Conservation (phyloP, 2,888 invertebrate species). For the Sinodicranocentrus sp. region DNA sequence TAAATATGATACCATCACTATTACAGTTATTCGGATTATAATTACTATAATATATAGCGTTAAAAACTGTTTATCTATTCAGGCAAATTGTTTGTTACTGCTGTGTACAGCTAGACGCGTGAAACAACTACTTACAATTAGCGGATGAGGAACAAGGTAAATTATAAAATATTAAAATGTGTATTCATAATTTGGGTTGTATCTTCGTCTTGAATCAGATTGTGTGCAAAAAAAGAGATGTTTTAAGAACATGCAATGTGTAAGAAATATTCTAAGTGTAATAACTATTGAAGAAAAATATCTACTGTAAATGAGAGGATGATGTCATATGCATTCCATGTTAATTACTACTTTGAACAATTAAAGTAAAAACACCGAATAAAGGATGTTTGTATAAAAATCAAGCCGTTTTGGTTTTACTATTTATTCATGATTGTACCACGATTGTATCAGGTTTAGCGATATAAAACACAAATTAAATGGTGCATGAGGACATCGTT, state of each 20-base stretch:
- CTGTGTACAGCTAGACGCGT: not conserved
- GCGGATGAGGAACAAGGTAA: slow-evolving; percentile 52
- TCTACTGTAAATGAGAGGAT: slow-evolving; percentile 32
- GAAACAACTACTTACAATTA: not conserved
- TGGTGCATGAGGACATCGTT: too few relatives aligned
- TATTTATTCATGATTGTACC: too few relatives aligned
- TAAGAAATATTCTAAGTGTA: slow-evolving; percentile 27
- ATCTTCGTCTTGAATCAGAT: not conserved
- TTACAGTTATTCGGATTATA: not conserved
- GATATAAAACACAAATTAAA: too few relatives aligned
- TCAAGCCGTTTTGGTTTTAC: too few relatives aligned
- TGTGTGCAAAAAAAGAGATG: not conserved
- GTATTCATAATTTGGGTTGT: too few relatives aligned
- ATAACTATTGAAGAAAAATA: slow-evolving; percentile 33
- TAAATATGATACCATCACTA: not conserved
- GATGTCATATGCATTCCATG: slow-evolving; percentile 61
- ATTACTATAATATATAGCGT: not conserved
- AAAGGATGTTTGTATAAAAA: slow-evolving; percentile 65
- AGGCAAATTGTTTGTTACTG: slow-evolving; percentile 15
- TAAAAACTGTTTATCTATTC: slow-evolving; percentile 4
- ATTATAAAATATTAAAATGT: slow-evolving; percentile 11
- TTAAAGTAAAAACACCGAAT: slow-evolving; percentile 58
- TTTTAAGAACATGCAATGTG: not conserved
- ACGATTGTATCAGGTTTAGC: too few relatives aligned
- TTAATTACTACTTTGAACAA: slow-evolving; percentile 67